Evolutionary conservation across 2,113 vertebrate genomes (phyloP).

Genomic region (Nematolebias whitei): DNA sequence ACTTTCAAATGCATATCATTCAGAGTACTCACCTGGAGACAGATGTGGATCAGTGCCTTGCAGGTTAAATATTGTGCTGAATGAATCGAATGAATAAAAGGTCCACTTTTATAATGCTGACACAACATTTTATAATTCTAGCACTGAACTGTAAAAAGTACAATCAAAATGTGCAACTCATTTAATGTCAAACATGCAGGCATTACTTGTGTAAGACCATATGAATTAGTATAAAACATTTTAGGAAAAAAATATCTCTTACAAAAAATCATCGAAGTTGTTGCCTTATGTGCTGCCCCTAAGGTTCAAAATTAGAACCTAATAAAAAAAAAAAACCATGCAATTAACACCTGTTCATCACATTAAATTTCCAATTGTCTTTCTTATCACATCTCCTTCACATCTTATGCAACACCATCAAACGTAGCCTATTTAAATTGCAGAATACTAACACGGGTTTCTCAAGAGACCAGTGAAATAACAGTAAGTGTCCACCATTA

Average conservation of each 20-base stretch:
- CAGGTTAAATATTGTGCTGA: too few relatives aligned
- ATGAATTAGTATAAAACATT: neutral
- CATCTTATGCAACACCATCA: conserved; percentile 71
- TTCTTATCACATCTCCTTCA: conserved; percentile 48
- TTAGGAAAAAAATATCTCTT: neutral
- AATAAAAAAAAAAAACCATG: neutral
- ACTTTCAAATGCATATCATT: too few relatives aligned
- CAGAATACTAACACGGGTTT: conserved; percentile 78
- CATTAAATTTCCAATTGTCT: conserved; percentile 31
- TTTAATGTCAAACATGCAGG: neutral
- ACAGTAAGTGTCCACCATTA: conserved; percentile 83
- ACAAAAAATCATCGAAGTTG: conserved; percentile 5
- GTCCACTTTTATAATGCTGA: neutral
- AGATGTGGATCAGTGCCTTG: too few relatives aligned
- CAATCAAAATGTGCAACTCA: neutral
- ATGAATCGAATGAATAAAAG: too few relatives aligned
- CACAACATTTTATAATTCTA: neutral
- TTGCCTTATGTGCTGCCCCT: conserved; percentile 18
- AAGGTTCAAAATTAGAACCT: conserved; percentile 27
- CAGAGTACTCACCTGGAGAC: too few relatives aligned
- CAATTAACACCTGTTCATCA: conserved; percentile 60
- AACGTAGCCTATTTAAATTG: conserved; percentile 79
- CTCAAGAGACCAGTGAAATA: conserved; percentile 78
- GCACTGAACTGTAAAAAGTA: neutral
- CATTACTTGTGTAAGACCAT: neutral